phyloP scores from a whole-genome alignment of 2,113 vertebrate genomes.

The Thymallus thymallus region DNA sequence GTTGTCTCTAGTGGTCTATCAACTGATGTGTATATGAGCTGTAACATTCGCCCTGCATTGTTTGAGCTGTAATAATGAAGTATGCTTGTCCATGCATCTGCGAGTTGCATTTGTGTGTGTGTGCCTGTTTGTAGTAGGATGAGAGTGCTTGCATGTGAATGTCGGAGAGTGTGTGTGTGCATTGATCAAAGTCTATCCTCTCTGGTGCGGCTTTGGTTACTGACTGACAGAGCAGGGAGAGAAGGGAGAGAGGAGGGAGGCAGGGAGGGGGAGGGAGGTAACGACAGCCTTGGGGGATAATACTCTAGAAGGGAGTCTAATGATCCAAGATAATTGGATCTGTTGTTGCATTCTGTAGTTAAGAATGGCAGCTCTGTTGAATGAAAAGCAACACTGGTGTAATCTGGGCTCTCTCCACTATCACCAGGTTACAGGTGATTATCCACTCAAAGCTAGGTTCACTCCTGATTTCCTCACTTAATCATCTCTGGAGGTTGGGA shows the following conservation, averaged over 20 bases:
- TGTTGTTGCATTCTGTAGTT: constrained; percentile 16
- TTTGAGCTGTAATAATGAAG: constrained; percentile 34
- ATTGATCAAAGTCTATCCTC: constrained; percentile 63
- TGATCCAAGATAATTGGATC: constrained; percentile 24
- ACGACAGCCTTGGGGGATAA: neutral
- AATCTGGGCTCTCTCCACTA: neutral
- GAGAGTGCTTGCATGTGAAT: constrained; percentile 19
- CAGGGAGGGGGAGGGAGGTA: neutral
- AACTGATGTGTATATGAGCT: no score
- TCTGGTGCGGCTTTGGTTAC: constrained; percentile 45
- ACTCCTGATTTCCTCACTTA: neutral
- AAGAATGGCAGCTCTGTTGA: neutral
- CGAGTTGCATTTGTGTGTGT: constrained; percentile 12
- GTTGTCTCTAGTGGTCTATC: constrained; percentile 8
- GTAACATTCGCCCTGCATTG: neutral
- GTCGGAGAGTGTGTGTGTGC: constrained; percentile 31
- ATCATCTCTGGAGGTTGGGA: neutral
- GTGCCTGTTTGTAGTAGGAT: constrained; percentile 33
- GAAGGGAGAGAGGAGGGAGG: neutral
- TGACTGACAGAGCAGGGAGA: constrained; percentile 45
- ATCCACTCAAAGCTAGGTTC: neutral
- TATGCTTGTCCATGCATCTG: constrained; percentile 5
- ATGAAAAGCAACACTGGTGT: neutral
- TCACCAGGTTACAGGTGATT: neutral
- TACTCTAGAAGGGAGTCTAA: constrained; percentile 12